phyloP scores from a whole-genome alignment of 2,113 vertebrate genomes.

The Mesitornis unicolor region DNA sequence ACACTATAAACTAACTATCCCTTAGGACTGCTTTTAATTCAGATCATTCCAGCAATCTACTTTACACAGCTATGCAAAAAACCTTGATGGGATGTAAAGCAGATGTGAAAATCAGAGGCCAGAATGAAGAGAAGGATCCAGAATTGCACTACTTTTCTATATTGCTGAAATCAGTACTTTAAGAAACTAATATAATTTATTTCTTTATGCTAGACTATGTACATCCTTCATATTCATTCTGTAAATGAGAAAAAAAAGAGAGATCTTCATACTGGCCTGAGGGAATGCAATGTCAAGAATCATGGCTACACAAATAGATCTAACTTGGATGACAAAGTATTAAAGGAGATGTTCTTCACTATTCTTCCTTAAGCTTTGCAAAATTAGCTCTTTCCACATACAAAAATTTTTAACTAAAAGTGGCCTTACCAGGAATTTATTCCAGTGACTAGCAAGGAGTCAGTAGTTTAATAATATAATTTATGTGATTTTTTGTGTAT shows the following conservation, averaged over 20 bases:
- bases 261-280: background rate
- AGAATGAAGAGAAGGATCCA: background rate
- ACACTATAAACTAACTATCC: background rate
- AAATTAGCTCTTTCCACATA: background rate
- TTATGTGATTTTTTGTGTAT: background rate
- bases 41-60: background rate
- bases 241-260: background rate
- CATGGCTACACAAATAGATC: background rate
- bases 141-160: background rate
- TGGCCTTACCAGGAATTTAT: background rate
- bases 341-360: background rate
- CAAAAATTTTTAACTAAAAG: background rate
- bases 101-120: background rate
- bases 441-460: background rate
- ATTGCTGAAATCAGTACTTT: background rate
- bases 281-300: background rate
- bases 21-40: background rate
- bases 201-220: background rate
- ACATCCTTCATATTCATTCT: background rate
- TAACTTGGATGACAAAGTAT: background rate
- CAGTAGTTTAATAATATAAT: background rate
- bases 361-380: background rate
- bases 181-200: background rate
- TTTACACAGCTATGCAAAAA: background rate
- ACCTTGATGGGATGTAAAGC: background rate